phyloP scores from a whole-genome alignment of 1,140 invertebrate species.

The Pseudobourletiella spinata region DNA sequence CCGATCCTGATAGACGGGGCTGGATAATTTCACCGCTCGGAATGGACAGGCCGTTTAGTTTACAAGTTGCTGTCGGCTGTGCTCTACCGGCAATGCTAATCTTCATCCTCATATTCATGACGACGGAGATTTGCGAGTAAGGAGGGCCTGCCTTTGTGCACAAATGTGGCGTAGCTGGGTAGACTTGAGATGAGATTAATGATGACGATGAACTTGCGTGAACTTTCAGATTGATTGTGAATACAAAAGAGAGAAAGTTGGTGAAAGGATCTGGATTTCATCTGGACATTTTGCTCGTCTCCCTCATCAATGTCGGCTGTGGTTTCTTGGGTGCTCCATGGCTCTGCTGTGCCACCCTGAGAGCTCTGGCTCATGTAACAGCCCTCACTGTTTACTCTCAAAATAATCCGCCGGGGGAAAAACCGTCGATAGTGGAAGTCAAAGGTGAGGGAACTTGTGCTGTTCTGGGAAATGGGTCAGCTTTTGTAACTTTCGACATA shows the following conservation, averaged over 20 bases:
- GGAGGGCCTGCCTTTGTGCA: too few relatives aligned
- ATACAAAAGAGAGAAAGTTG: slow-evolving; percentile 31
- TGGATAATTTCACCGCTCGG: slow-evolving; percentile 41
- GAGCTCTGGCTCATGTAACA: slow-evolving; percentile 31
- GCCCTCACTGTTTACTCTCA: slow-evolving; percentile 34
- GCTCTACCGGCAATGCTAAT: slow-evolving; percentile 39
- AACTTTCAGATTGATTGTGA: slow-evolving; percentile 24
- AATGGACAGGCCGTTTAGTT: slow-evolving; percentile 34
- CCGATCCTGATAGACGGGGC: slow-evolving; percentile 36
- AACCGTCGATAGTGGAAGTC: slow-evolving; percentile 31
- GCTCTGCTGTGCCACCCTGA: slow-evolving; percentile 47
- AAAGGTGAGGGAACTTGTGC: slow-evolving; percentile 14
- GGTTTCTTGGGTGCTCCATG: slow-evolving; percentile 45
- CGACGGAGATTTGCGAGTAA: slow-evolving; percentile 26
- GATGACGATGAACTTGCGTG: not conserved
- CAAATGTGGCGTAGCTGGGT: too few relatives aligned
- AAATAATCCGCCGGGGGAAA: slow-evolving; percentile 35
- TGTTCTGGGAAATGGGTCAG: not conserved
- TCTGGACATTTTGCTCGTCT: slow-evolving; percentile 42
- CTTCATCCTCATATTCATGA: slow-evolving; percentile 40
- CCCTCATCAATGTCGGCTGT: slow-evolving; percentile 40
- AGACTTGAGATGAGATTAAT: too few relatives aligned
- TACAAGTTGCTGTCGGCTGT: slow-evolving; percentile 29
- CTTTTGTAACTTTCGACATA: not conserved
- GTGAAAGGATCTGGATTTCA: slow-evolving; percentile 46